A percentile compares a stretch with the other conserved stretches of the same genome.
Evolutionary conservation across 2,797 vertebrate species (phyloP).

Genomic region (Apogon talboti): DNA sequence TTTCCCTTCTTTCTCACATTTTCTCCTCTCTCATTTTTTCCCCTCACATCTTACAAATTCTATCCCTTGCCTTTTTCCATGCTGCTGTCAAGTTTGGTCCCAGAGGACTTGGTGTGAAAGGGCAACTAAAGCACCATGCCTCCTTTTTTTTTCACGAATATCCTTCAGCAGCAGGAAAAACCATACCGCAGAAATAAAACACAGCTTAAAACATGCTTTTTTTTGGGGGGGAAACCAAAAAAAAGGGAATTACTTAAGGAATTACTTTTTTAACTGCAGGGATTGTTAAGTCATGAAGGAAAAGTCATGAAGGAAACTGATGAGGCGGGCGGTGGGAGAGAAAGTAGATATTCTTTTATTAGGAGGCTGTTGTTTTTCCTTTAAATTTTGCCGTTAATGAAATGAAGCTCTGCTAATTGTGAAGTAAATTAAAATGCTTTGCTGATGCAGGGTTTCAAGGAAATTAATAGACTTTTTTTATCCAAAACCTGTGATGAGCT

Average conservation of each 20-base stretch:
- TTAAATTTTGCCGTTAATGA: conserved; percentile 80
- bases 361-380: conserved; percentile 75
- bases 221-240: conserved; percentile 50
- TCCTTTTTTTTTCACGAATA: conserved; percentile 66
- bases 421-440: conserved; percentile 84
- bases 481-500: conserved; percentile 73
- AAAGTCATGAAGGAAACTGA: conserved; percentile 72
- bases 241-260: conserved; percentile 72
- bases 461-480: conserved; percentile 77
- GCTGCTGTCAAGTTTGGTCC: conserved; percentile 69
- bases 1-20: conserved; percentile 31
- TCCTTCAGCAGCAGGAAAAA: conserved; percentile 52
- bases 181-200: conserved; percentile 48
- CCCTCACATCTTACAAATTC: conserved; percentile 58
- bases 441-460: conserved; percentile 75
- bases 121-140: conserved; percentile 69
- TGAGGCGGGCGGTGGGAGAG: conserved; percentile 54
- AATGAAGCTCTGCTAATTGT: conserved; percentile 82
- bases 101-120: conserved; percentile 71
- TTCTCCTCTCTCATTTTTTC: conserved; percentile 42
- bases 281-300: conserved; percentile 69
- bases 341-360: conserved; percentile 79
- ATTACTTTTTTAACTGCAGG: conserved; percentile 75
- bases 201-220: conserved; percentile 60
- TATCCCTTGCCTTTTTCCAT: conserved; percentile 34